Percentiles rank a stretch among this genome's conserved stretches.
These are phyloP conservation scores for Ormia ochracea DNA, from an alignment of 2,888 invertebrate species.

Conservation along the genomic window DNA sequence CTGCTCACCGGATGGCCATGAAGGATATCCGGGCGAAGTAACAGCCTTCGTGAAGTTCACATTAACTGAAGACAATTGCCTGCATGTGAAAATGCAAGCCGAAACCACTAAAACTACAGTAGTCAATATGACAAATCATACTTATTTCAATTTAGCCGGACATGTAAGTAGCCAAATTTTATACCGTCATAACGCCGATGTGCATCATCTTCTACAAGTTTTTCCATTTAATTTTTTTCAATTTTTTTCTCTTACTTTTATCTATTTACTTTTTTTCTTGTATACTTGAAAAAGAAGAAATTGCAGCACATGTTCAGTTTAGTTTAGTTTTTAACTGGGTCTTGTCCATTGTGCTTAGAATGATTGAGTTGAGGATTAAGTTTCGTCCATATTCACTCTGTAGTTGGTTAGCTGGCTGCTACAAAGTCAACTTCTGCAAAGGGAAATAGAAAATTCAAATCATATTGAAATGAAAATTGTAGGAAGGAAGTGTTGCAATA, in stretches of 20 bases:
- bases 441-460: constrained; percentile 58
- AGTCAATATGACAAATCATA: constrained; percentile 91
- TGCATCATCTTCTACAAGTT: not conserved
- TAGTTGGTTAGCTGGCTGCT: not conserved
- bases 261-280: not conserved
- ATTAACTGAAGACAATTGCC: constrained; percentile 84
- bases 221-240: not conserved
- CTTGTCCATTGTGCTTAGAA: constrained; percentile 24
- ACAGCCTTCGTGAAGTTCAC: constrained; percentile 84
- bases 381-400: constrained; percentile 2
- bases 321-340: not conserved
- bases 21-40: constrained; percentile 93
- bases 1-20: constrained; percentile 86
- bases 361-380: constrained; percentile 59
- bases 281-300: constrained; percentile 4
- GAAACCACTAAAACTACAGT: constrained; percentile 87
- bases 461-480: constrained; percentile 55
- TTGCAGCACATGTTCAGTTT: constrained; percentile 47
- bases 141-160: constrained; percentile 95
- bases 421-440: constrained; percentile 40
- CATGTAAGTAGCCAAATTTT: constrained; percentile 77
- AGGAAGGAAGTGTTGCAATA: constrained; percentile 53
- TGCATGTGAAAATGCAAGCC: constrained; percentile 86
- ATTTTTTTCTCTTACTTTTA: not conserved
- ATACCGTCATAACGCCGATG: not conserved